Evolutionary conservation across 2,888 invertebrate species (phyloP), one percentile per base, ranked within the genome.

Genomic region (Heliconius ethilla): DNA sequence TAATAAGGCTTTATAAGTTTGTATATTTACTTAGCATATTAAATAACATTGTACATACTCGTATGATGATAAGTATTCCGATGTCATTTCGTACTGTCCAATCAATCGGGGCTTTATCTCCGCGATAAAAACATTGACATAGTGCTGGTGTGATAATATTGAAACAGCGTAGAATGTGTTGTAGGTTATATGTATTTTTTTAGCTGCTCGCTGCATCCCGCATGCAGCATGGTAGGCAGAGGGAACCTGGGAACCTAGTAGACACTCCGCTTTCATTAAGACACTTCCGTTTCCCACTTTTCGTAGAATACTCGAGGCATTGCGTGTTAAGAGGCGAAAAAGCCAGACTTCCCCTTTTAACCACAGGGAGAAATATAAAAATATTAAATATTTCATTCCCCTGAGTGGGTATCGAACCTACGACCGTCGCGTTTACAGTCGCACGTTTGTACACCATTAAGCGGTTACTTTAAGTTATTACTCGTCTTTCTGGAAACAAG

Each of bases 61-160:
- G 27, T 27, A 27, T 27, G 11, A 27, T 27, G 15, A 40, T 25
- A 13, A 5, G 25, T 65, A 40, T 27, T 45, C 27, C 18, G 27
- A 45, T 63, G 1, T 37, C 63, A 65, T 65, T 40, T 62, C 63
- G 18, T 18, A 2, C 27, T 65, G 27, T 27, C 37, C 40, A 63
- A 62, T 63, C 62, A 74, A 62, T 62, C 37, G 37, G 15, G 22
- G 27, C n/a, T 45, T 74, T 74, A 74, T 74, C 74, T 27, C 6
- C 1, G 27, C 37, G 74, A 74, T 74, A 74, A 74, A 74, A 27
- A 45, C 62, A 65, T 74, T 63, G 73, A 74, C 74, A 65, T 45
- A 72, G 59, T 25, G 33, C 72, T 72, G 11, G 33, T 0, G n/a
- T n/a, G 72, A 72, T 72, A 72, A 72, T 72, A 25, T 25, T 55